Evolutionary conservation across 2,113 vertebrate species (phyloP), one percentile per base, ranked within the genome.

Genomic region (Percopsis transmontana): DNA sequence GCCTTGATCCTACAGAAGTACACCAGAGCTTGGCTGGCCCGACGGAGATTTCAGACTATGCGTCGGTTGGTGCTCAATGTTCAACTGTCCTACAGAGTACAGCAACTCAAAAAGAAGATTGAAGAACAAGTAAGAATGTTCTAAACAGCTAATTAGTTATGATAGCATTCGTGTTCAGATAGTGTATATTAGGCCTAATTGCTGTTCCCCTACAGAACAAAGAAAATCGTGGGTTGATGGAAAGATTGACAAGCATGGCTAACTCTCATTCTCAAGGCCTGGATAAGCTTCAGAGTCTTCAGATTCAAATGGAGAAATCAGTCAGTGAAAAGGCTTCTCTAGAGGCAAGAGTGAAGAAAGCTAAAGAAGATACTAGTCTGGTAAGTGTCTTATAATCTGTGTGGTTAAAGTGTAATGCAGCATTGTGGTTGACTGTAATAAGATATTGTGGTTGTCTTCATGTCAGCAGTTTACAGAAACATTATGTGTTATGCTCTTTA

Each of bases 1-100:
- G 97, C 94, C 1, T 56, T 96, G 82, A 83, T 99, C 58, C 87
- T 99, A 0, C 97, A 99, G 91, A 99, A 99, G 52, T 90, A 99
- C 0, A 93, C 96, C 18, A 91, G 97, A 14, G 97, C 97, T 0
- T 99, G 97, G 97, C 88, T 99, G 57, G 97, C 90, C 72, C 90
- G 97, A 2, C 94, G 96, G 18, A 90, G 95, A 0, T 98, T 97
- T 84, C 97, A 98, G 84, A 97, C 78, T 16, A 94, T 98, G 72
- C 94, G 95, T 0, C 91, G 96, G 0, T 93, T 99, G 13, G 95
- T 99, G 5, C 9, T 97, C 12, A 98, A 98, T 2, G 95, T 99
- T 21, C 97, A 99, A 82, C 95, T 99, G 0, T 97, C 97, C 0
- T 97, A 92, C 84, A 91, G 97, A 77, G 95, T 98, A 21, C 96